phyloP scores from a whole-genome alignment of 2,888 invertebrate species.

The Zaprionus bogoriensis region DNA sequence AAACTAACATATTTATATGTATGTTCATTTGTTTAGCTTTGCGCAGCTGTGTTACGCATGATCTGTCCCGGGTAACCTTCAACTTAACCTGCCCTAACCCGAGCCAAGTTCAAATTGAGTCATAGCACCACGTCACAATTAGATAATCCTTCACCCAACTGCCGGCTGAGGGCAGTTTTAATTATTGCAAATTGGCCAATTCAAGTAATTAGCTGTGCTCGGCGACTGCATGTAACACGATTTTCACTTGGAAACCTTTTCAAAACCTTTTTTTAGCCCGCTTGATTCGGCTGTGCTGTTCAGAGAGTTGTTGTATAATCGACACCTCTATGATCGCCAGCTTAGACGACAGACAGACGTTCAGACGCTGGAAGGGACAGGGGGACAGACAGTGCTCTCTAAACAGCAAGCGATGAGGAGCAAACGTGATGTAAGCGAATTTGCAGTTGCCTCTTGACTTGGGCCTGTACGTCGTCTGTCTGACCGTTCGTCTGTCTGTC shows the following conservation, averaged over 20 bases:
- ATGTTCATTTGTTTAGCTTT: no score
- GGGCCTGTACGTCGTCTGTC: not conserved
- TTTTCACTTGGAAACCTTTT: constrained; percentile 6
- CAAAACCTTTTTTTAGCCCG: not conserved
- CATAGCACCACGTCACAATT: not conserved
- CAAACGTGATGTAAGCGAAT: constrained; percentile 29
- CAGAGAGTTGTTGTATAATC: constrained; percentile 6
- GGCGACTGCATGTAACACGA: not conserved
- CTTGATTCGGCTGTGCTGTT: not conserved
- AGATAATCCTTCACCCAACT: not conserved
- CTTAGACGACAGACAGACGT: not conserved
- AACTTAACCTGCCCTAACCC: not conserved
- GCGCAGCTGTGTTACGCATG: no score
- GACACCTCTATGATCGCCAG: constrained; percentile 5
- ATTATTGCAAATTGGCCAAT: not conserved
- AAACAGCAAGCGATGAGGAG: constrained; percentile 7
- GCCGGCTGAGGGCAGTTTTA: not conserved
- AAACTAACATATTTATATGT: no score
- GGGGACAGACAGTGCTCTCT: not conserved
- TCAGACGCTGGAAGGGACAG: not conserved
- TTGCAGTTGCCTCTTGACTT: constrained; percentile 12
- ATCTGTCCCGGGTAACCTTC: not conserved
- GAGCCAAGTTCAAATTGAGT: not conserved
- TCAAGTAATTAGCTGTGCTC: constrained; percentile 1
- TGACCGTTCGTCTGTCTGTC: not conserved